Percentiles rank a stretch among this genome's conserved stretches.
Evolutionary conservation across 2,113 vertebrate species (phyloP).

Genomic region (Muntiacus muntjak): DNA sequence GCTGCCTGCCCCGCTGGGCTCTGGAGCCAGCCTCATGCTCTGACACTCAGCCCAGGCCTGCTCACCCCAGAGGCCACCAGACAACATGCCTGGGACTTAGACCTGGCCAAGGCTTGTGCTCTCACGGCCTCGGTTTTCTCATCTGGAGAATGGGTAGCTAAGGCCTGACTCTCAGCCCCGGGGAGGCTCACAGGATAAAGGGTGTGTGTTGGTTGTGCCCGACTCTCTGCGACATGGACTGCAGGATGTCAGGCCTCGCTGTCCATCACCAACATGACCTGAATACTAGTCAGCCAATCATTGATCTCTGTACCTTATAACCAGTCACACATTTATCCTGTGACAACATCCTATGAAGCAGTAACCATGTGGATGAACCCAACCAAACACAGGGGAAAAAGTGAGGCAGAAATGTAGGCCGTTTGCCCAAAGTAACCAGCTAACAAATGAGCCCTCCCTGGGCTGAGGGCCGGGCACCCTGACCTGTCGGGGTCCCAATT

Average conservation of each 20-base stretch:
- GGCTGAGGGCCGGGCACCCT: background rate
- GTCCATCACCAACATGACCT: background rate
- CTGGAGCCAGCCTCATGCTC: accelerated
- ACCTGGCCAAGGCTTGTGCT: background rate
- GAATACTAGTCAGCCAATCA: accelerated
- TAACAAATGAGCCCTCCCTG: accelerated
- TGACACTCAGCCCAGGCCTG: background rate
- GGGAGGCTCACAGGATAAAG: background rate
- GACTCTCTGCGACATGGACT: background rate
- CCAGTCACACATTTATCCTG: accelerated
- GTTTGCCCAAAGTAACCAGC: no score
- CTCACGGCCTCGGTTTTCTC: background rate
- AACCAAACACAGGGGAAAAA: background rate
- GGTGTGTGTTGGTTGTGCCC: background rate
- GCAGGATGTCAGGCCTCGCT: background rate
- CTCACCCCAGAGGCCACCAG: background rate
- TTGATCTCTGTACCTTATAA: accelerated
- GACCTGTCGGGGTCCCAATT: background rate
- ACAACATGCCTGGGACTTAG: background rate
- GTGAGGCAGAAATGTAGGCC: background rate
- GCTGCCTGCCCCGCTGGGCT: background rate
- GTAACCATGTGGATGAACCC: accelerated
- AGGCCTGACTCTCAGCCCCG: background rate
- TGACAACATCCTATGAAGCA: accelerated
- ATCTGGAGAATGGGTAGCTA: background rate